Conservation (phyloP, 2,797 vertebrate genomes). For the Anableps anableps region DNA sequence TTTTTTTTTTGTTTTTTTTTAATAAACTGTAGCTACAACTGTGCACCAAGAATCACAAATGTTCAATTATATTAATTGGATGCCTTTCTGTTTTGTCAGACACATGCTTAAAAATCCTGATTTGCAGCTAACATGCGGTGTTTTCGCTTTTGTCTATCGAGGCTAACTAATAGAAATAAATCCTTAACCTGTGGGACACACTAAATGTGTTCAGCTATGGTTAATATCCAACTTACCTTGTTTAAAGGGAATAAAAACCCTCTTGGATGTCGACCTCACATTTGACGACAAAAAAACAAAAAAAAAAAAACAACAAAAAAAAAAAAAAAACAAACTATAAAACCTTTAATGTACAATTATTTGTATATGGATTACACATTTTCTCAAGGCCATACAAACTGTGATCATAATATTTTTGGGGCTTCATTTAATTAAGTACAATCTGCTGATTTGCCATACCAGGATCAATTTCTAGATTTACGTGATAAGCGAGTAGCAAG, state of each 20-base stretch:
- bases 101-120: slow-evolving; percentile 27
- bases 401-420: slow-evolving; percentile 62
- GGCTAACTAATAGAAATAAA: slow-evolving; percentile 41
- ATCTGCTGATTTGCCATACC: slow-evolving; percentile 51
- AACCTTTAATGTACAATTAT: slow-evolving; percentile 51
- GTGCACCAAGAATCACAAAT: slow-evolving; percentile 9
- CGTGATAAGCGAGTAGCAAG: slow-evolving; percentile 37
- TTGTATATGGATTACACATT: slow-evolving; percentile 41
- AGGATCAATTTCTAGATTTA: slow-evolving; percentile 53
- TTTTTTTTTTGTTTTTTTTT: background rate
- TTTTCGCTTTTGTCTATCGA: slow-evolving; percentile 19
- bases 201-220: slow-evolving; percentile 63
- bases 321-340: slow-evolving; percentile 23
- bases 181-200: slow-evolving; percentile 47
- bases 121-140: slow-evolving; percentile 38
- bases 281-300: slow-evolving; percentile 39
- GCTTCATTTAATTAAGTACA: slow-evolving; percentile 46
- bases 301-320: too few relatives aligned
- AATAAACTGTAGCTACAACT: background rate
- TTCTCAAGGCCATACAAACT: slow-evolving; percentile 65
- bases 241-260: slow-evolving; percentile 32
- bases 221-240: slow-evolving; percentile 62
- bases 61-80: slow-evolving; percentile 18
- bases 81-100: slow-evolving; percentile 25
- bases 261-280: slow-evolving; percentile 51